Conservation (phyloP, 2,797 vertebrate genomes). For the Leuciscus waleckii region DNA sequence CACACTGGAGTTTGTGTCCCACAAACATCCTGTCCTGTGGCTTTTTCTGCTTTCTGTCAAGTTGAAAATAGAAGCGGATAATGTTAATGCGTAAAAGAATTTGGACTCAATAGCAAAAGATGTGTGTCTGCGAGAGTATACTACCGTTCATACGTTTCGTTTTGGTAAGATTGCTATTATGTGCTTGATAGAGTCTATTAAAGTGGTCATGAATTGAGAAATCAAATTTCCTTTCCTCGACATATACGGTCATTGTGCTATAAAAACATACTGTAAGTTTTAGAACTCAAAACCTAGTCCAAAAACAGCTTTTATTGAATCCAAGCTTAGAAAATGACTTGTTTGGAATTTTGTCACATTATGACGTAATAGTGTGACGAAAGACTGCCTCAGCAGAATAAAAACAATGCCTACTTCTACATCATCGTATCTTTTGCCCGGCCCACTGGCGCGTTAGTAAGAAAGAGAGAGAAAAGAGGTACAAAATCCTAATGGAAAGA, state of each 20-base stretch:
- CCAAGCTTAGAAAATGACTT: not conserved
- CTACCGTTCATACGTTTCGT: not conserved
- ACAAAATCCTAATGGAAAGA: not conserved
- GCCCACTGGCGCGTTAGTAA: not conserved
- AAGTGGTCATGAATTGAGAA: not conserved
- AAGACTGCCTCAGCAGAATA: not conserved
- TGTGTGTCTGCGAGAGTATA: not conserved
- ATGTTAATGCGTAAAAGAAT: not conserved
- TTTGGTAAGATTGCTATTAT: not conserved
- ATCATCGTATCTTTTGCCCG: not conserved
- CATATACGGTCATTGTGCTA: not conserved
- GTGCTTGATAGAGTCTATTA: not conserved
- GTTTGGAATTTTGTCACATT: not conserved
- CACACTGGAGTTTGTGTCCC: slow-evolving; percentile 5
- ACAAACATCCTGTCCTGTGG: slow-evolving; percentile 41
- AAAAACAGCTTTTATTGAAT: not conserved
- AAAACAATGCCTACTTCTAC: not conserved
- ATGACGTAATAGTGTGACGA: not conserved
- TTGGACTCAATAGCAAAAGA: slow-evolving; percentile 9
- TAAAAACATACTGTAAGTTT: not conserved
- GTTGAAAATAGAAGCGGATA: slow-evolving; percentile 19
- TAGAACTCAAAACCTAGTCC: not conserved
- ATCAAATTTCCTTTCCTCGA: not conserved
- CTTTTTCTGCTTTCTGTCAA: not conserved
- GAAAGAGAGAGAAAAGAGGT: not conserved